Evolutionary conservation across 2,888 invertebrate species (phyloP).

Genomic region (Thymelicus acteon): DNA sequence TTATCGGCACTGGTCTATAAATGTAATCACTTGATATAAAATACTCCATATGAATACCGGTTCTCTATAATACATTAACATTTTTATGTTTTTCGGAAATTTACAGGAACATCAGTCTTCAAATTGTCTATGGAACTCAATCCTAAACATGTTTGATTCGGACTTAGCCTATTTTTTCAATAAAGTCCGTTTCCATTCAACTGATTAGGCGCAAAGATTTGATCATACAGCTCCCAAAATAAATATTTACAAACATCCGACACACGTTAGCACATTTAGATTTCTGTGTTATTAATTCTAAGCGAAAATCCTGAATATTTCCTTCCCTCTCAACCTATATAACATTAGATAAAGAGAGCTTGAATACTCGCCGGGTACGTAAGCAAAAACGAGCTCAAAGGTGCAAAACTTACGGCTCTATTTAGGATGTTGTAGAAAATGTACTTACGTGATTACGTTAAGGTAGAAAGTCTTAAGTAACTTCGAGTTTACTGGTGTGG

Average conservation of each 20-base stretch:
- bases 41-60: too few relatives aligned
- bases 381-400: conserved; percentile 22
- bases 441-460: conserved; percentile 21
- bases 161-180: too few relatives aligned
- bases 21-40: too few relatives aligned
- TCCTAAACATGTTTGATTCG: too few relatives aligned
- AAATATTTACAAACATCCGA: conserved; percentile 15
- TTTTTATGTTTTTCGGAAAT: too few relatives aligned
- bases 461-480: conserved; percentile 17
- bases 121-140: too few relatives aligned
- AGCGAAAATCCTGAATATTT: conserved; percentile 23
- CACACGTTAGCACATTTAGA: conserved; percentile 13
- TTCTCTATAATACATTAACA: too few relatives aligned
- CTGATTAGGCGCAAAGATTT: neutral
- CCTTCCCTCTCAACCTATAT: conserved; percentile 29
- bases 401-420: conserved; percentile 11
- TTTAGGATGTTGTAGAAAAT: conserved; percentile 19
- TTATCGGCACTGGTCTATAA: too few relatives aligned
- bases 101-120: too few relatives aligned
- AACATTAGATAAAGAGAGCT: conserved; percentile 26
- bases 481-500: neutral
- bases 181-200: neutral
- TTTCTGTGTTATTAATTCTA: conserved; percentile 29
- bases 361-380: neutral
- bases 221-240: neutral